Evolutionary conservation across 2,888 invertebrate genomes (phyloP).

Genomic region (Mesopsocus fuscifrons): DNA sequence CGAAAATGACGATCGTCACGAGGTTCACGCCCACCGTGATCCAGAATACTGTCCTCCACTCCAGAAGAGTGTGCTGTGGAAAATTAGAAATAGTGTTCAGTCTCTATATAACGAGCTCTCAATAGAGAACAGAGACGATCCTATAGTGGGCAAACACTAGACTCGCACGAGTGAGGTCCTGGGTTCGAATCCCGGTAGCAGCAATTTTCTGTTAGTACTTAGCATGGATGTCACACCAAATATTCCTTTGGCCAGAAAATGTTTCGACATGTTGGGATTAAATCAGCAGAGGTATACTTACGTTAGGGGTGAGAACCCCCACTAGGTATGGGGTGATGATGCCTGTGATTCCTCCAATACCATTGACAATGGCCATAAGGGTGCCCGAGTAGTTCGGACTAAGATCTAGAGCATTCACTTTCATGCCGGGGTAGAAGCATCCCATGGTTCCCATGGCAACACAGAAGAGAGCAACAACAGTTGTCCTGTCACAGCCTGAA

Average conservation of each 20-base stretch:
- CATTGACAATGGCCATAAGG: slow-evolving; percentile 41
- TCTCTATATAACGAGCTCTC: no score
- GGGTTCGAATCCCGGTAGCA: no score
- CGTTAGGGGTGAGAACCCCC: slow-evolving; percentile 36
- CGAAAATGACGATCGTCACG: slow-evolving; percentile 44
- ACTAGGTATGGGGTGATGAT: slow-evolving; percentile 39
- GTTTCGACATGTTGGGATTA: no score
- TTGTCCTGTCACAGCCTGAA: slow-evolving; percentile 35
- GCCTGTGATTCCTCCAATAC: slow-evolving; percentile 38
- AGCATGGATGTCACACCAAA: no score
- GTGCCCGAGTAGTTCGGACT: slow-evolving; percentile 46
- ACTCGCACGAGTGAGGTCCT: no score
- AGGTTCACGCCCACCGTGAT: slow-evolving; percentile 49
- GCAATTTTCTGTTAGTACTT: no score
- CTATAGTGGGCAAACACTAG: no score
- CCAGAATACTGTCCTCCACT: slow-evolving; percentile 70
- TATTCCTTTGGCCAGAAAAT: no score
- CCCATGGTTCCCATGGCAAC: slow-evolving; percentile 51
- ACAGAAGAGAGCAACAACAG: slow-evolving; percentile 41
- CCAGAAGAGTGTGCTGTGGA: slow-evolving; percentile 25
- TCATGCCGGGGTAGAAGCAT: slow-evolving; percentile 49
- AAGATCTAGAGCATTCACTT: slow-evolving; percentile 44
- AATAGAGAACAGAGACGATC: no score
- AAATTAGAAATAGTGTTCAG: no score
- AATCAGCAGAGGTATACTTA: no score